A percentile compares a stretch with the other conserved stretches of the same genome.
These are phyloP conservation scores for Zoanthus solanderi DNA, from an alignment of 92 coral and sea anemone genomes.

Conservation along the genomic window DNA sequence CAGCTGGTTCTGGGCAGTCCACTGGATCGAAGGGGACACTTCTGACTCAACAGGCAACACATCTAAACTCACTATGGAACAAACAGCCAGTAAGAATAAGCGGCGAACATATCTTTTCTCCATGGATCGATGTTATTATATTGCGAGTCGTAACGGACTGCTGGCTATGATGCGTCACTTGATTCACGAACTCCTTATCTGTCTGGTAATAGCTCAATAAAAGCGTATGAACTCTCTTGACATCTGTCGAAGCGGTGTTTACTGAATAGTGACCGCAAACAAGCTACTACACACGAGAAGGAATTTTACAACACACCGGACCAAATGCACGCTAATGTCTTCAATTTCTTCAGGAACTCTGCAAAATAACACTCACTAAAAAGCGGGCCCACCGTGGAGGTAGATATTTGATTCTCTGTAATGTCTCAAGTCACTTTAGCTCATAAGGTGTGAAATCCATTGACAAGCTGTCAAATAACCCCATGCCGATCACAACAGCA, in stretches of 20 bases:
- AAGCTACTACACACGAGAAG: conserved; percentile 27
- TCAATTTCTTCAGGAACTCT: background rate
- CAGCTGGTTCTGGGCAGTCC: conserved; percentile 88
- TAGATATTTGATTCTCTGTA: conserved; percentile 30
- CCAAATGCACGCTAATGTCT: conserved; percentile 10
- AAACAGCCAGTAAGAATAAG: background rate
- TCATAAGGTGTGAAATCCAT: conserved; percentile 33
- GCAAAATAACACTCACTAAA: background rate
- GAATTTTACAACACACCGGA: background rate
- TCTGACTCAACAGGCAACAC: conserved; percentile 58
- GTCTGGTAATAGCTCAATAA: conserved; percentile 37
- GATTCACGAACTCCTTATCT: conserved; percentile 11
- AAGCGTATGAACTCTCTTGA: conserved; percentile 49
- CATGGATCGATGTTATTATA: background rate
- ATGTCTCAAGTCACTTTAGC: conserved; percentile 3
- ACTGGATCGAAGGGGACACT: conserved; percentile 78
- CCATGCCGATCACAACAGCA: background rate
- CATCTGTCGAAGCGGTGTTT: conserved; percentile 47
- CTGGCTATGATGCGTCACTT: background rate
- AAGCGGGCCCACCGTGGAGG: conserved; percentile 7
- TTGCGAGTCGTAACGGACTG: background rate
- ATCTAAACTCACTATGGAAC: conserved; percentile 43
- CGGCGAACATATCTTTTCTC: background rate
- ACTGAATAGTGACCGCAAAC: conserved; percentile 36
- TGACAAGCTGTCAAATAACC: conserved; percentile 42